Conservation (phyloP, 2,888 invertebrate species). For the Pammene aurita region DNA sequence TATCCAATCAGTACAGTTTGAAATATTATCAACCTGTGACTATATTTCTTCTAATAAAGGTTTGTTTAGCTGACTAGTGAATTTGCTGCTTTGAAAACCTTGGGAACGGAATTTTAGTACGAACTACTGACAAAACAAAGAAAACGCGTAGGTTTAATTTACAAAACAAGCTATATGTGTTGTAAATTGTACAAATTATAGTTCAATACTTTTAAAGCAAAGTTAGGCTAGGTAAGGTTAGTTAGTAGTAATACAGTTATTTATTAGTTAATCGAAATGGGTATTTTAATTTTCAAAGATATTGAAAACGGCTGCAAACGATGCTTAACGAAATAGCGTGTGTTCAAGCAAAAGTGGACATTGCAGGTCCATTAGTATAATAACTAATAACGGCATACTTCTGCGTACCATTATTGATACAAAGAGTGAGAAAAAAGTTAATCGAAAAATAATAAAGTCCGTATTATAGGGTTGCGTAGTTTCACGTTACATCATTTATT, state of each 20-base stretch:
- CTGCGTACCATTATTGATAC: conserved; percentile 40
- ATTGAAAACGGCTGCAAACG: conserved; percentile 5
- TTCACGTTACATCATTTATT: conserved; percentile 78
- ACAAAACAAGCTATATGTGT: too few species aligned
- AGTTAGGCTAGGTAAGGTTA: too few species aligned
- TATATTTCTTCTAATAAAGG: conserved; percentile 25
- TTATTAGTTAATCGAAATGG: too few species aligned
- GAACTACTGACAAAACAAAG: background rate
- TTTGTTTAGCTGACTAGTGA: conserved; percentile 19
- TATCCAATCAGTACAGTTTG: conserved; percentile 38
- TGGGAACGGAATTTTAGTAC: conserved; percentile 15
- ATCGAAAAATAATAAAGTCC: conserved; percentile 71
- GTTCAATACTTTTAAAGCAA: too few species aligned
- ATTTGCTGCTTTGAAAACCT: conserved; percentile 24
- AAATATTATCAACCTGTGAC: conserved; percentile 33
- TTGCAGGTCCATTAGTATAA: conserved; percentile 28
- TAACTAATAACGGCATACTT: conserved; percentile 43
- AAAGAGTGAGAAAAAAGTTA: conserved; percentile 57
- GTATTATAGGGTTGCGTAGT: conserved; percentile 59
- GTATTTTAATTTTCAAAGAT: conserved; percentile 5
- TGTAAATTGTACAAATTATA: too few species aligned
- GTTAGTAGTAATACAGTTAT: too few species aligned
- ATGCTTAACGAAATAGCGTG: conserved; percentile 18
- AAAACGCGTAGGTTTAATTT: too few species aligned
- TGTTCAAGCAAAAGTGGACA: conserved; percentile 16